phyloP scores from a whole-genome alignment of 2,888 invertebrate species.

The Ophion obscuratus region DNA sequence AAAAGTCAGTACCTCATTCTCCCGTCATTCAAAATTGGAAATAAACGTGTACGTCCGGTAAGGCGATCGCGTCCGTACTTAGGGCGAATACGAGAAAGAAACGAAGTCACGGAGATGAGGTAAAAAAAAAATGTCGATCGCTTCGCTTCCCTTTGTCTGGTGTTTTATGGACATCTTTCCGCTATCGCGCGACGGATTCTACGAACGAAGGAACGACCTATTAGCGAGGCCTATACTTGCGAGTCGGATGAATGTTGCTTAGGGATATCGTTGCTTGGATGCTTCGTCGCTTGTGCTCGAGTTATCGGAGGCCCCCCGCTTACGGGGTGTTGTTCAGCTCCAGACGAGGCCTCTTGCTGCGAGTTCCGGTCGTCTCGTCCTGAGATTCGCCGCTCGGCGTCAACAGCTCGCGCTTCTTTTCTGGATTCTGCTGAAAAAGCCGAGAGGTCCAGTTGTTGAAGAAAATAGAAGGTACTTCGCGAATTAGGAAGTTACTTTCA shows the following conservation, averaged over 20 bases:
- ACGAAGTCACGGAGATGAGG: not conserved
- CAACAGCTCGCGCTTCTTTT: conserved; percentile 86
- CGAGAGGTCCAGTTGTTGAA: not conserved
- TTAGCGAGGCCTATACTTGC: conserved; percentile 21
- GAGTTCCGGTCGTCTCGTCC: conserved; percentile 86
- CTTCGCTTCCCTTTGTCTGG: not conserved
- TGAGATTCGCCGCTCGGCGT: conserved; percentile 84
- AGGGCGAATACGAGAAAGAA: conserved; percentile 12
- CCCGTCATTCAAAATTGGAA: not conserved
- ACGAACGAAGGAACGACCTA: conserved; percentile 20
- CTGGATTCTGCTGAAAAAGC: conserved; percentile 84
- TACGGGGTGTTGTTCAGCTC: conserved; percentile 82
- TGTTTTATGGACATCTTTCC: not conserved
- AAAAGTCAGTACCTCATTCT: not conserved
- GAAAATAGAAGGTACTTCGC: too few relatives aligned
- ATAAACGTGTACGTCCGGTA: not conserved
- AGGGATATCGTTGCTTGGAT: conserved; percentile 51
- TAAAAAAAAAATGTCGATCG: not conserved
- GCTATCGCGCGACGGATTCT: not conserved
- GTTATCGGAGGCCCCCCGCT: conserved; percentile 58
- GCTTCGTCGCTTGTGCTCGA: conserved; percentile 47
- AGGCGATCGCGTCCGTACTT: not conserved
- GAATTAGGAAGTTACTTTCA: not conserved
- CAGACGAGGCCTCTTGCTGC: conserved; percentile 87
- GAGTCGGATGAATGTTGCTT: conserved; percentile 4